Base-by-base conservation (phyloP, 1,140 invertebrate genomes). In the Lineus longissimus region DNA sequence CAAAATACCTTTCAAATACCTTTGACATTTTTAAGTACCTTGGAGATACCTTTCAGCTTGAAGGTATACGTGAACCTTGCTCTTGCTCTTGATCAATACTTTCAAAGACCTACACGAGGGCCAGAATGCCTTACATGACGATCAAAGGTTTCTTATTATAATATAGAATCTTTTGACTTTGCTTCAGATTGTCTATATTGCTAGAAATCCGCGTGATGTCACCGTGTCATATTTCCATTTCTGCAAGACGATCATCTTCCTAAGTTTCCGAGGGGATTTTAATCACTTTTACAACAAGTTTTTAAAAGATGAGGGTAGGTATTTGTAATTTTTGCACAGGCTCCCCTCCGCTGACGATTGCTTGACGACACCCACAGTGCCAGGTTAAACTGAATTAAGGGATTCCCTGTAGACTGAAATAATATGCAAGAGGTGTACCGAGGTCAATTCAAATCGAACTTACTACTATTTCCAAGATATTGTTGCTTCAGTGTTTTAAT, bases 151-250 rank as follows among this genome's bases (percentile, higher is more conserved):
- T n/a, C n/a, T n/a, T n/a, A n/a, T n/a, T n/a, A n/a, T n/a, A n/a
- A n/a, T n/a, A n/a, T n/a, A n/a, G n/a, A n/a, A n/a, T n/a, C n/a
- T n/a, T n/a, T n/a, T n/a, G n/a, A n/a, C n/a, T n/a, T n/a, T n/a
- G n/a, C 73, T 73, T 51, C 78, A 95, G 89, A 88, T 96, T 0
- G 89, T 97, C 55, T 97, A 97, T 76, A 87, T 93, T 0, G 86
- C 90, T 0, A 86, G 95, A 55, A 95, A 97, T 83, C 93, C 95
- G 1, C 97, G 97, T 80, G 95, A 98, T 75, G 88, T 91, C 63
- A 91, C 91, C 54, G 93, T 97, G 0, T 96, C 93, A 0, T 95
- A 91, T 75, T 97, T 91, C 76, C 89, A 96, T 77, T 94, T 95
- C 73, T 88, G 87, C 68, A 86, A 77, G 23, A 78, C 82, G 75